Evolutionary conservation across 2,888 invertebrate species (phyloP).

Genomic region (Galeruca laticollis): DNA sequence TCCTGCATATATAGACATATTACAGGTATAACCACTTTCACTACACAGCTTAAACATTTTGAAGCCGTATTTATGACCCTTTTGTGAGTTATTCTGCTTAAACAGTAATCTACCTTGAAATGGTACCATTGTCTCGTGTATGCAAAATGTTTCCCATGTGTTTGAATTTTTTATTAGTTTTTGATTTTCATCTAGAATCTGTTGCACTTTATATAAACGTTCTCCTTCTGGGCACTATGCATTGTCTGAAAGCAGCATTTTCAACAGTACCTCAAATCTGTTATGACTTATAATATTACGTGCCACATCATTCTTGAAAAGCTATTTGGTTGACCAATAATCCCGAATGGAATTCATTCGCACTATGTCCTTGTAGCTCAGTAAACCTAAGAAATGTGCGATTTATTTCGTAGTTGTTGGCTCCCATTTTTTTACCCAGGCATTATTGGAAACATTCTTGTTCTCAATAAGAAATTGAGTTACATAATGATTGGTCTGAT

Average conservation of each 20-base stretch:
- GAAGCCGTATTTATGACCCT: conserved; percentile 54
- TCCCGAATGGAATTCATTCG: conserved; percentile 28
- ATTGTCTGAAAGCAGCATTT: conserved; percentile 51
- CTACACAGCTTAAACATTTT: conserved; percentile 53
- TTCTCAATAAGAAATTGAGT: conserved; percentile 33
- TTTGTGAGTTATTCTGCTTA: conserved; percentile 52
- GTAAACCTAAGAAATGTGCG: conserved; percentile 37
- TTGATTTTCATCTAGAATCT: no score
- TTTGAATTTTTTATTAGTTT: no score
- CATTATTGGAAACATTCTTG: conserved; percentile 26
- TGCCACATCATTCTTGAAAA: conserved; percentile 32
- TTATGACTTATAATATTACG: conserved; percentile 32
- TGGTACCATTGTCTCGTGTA: conserved; percentile 53
- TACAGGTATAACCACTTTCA: conserved; percentile 43
- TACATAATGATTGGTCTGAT: conserved; percentile 37
- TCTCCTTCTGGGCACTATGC: no score
- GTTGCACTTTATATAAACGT: no score
- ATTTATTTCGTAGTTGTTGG: conserved; percentile 39
- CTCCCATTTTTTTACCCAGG: conserved; percentile 32
- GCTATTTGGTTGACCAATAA: conserved; percentile 37
- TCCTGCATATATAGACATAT: no score
- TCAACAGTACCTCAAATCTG: conserved; percentile 34
- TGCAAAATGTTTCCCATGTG: no score
- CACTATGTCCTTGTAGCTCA: no score
- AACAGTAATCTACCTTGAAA: conserved; percentile 51